A percentile compares a stretch with the other conserved stretches of the same genome.
These are phyloP conservation scores for Scaptomyza tumidula DNA, from an alignment of 2,888 invertebrate species.

Conservation along the genomic window DNA sequence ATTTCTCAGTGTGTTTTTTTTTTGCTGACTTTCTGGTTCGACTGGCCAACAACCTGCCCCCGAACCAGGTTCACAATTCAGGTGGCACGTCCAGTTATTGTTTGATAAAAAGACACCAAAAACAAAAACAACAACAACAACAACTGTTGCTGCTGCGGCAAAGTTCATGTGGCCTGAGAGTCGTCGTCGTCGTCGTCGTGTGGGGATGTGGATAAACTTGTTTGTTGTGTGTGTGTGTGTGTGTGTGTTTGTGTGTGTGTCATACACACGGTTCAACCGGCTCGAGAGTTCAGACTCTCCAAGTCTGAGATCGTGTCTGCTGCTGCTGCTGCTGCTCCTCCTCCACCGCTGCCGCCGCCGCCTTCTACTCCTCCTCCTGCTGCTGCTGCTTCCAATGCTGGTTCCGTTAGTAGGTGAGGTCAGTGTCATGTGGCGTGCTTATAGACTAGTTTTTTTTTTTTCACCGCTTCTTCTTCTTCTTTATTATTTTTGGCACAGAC, in stretches of 20 bases:
- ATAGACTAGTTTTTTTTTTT: conserved; percentile 67
- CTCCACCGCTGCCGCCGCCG: conserved; percentile 4
- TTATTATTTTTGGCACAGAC: conserved; percentile 48
- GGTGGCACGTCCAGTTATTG: conserved; percentile 67
- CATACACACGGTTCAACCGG: conserved; percentile 52
- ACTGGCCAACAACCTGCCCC: conserved; percentile 45
- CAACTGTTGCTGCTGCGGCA: conserved; percentile 39
- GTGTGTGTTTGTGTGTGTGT: conserved; percentile 10
- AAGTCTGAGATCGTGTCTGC: conserved; percentile 46
- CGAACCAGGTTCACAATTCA: conserved; percentile 64
- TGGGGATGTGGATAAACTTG: conserved; percentile 78
- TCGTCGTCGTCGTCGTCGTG: conserved; percentile 31
- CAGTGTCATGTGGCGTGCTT: conserved; percentile 79
- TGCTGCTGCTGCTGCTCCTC: conserved; percentile 17
- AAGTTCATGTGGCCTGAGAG: conserved; percentile 13
- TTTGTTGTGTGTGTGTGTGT: conserved; percentile 43
- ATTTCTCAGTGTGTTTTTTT: neutral
- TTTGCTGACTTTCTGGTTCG: conserved; percentile 76
- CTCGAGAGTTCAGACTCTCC: conserved; percentile 46
- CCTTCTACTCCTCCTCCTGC: conserved; percentile 5
- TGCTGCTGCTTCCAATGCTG: conserved; percentile 38
- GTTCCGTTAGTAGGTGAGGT: conserved; percentile 82
- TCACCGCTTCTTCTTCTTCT: neutral
- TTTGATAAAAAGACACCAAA: conserved; percentile 60
- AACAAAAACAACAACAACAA: conserved; percentile 11